Evolutionary conservation across 2,113 vertebrate species (phyloP).

Genomic region (Corythaixoides concolor): DNA sequence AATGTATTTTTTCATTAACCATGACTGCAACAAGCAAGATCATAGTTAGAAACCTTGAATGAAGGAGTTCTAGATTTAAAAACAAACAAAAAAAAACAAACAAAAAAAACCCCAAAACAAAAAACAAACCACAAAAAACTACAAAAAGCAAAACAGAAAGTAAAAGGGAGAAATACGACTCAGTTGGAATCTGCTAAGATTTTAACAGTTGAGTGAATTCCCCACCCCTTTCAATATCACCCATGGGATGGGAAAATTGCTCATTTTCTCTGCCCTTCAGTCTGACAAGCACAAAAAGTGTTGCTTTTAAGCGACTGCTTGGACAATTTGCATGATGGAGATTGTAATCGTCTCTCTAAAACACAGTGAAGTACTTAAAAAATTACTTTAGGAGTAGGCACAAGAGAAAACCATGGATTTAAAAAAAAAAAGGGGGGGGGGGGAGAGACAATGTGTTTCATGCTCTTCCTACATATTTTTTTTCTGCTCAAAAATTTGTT

Average conservation of each 20-base stretch:
- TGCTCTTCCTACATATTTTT: not conserved
- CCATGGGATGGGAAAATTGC: not conserved
- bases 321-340: conserved; percentile 19
- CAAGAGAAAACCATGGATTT: not conserved
- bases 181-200: not conserved
- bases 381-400: not conserved
- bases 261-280: conserved; percentile 18
- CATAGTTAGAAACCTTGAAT: not conserved
- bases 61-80: not conserved
- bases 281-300: not conserved
- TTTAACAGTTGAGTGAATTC: not conserved
- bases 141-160: no score
- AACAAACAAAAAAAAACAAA: no score
- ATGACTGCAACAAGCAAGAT: not conserved
- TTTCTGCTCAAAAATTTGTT: not conserved
- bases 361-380: not conserved
- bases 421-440: no score
- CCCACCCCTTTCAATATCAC: not conserved
- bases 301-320: not conserved
- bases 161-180: not conserved
- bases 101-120: no score
- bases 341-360: not conserved
- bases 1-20: not conserved
- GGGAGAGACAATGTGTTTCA: not conserved
- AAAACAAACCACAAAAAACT: no score